Base-by-base conservation (phyloP, 37 sponge, comb jelly and placozoan species). In the Axinella damicornis region DNA sequence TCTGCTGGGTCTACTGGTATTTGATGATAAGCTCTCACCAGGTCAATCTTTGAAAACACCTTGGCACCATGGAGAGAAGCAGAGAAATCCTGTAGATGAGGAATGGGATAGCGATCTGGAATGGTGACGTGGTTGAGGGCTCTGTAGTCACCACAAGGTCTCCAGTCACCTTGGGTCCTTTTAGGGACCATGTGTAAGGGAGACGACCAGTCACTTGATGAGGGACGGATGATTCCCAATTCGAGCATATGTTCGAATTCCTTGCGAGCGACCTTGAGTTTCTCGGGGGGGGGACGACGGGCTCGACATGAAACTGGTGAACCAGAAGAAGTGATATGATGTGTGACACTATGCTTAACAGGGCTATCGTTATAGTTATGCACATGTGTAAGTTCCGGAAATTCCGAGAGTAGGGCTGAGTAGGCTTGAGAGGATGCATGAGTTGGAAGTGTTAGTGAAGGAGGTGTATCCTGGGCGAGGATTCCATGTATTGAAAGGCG, bases 91-190 rank as follows among this genome's bases (percentile, higher is more conserved):
- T 88, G 88, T 9, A 87, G 46, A 56, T 89, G 89, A 9, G 84
- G 89, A 31, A 89, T 89, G 57, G 89, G 84, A 30, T 83, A 83
- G 5, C 89, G 55, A 65, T 89, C 85, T 2, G 85, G 81, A 0
- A 53, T 46, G 35, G 91, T 85, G 75, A 80, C 81, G 28, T 64
- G 57, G 76, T 90, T 90, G 59, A 90, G 76, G 0, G 85, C 79
- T 21, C 81, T 60, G 25, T 90, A 90, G 76, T 85, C 91, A 39
- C 81, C 91, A 65, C 91, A 85, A 0, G 85, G 91, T n/a, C 81
- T 65, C 91, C 91, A 80, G 53, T 91, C 87, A 13, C 91, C 77
- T 2, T 81, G 62, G 0, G 82, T 64, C 25, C 73, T 75, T 69
- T 84, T 89, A 19, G 86, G 80, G 5, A 76, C 89, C 89, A 88